Base-by-base conservation (phyloP, 2,797 vertebrate species). In the Merluccius polli region DNA sequence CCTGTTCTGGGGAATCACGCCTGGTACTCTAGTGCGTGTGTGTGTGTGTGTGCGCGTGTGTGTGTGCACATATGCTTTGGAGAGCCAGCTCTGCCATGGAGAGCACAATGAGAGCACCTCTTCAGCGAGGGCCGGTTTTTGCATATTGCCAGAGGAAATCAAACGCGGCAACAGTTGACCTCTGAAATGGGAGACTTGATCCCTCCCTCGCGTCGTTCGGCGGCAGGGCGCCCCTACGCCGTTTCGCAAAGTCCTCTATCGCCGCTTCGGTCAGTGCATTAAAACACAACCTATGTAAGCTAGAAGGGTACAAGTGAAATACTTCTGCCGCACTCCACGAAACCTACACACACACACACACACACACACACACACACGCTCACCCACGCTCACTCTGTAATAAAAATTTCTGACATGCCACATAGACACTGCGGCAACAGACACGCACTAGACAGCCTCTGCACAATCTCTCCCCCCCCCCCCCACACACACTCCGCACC, bases 91-190 rank as follows among this genome's bases (percentile, higher is more conserved):
- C 76, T 83, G 83, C 78, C 78, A 83, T 79, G 29, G 65, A 80
- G 71, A 78, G 73, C 83, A 84, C 81, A 88, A 87, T 83, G 79
- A 80, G 81, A 84, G 87, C 77, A 75, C 82, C 88, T 90, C 90
- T 92, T 91, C 89, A 87, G 83, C 76, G 15, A 79, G 44, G n/a
- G 21, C 59, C 78, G 65, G 41, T 72, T 75, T 93, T 93, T 92
- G 89, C 92, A 93, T 92, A 88, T 89, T 91, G 84, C 85, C 85
- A 87, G 83, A 79, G 86, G 88, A 90, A 91, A 90, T 90, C 85
- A 89, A 91, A 89, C 83, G 88, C 83, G 76, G 86, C 32, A 32
- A 84, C 86, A 86, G 89, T 87, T 91, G 92, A 93, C 90, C 87
- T 87, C 78, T 83, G 86, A 87, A 81, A 83, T 84, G 87, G 84